Base-by-base conservation (phyloP, 2,888 invertebrate species). In the Idaea biselata region DNA sequence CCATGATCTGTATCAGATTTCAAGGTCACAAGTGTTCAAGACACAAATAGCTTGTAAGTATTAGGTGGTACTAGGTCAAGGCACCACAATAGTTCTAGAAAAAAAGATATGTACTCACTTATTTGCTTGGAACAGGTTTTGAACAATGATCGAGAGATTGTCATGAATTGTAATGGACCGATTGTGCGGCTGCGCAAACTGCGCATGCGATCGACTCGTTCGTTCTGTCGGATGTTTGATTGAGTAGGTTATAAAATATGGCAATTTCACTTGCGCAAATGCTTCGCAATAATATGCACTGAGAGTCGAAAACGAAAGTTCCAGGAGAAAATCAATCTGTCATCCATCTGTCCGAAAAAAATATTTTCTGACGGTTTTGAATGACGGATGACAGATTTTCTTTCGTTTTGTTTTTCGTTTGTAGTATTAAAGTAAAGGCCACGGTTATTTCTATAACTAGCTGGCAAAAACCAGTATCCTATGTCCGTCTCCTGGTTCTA, bases 31-130 rank as follows among this genome's bases (percentile, higher is more conserved):
- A 44, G 11, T 44, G 44, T 44, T 44, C 44, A 44, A 44, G 44
- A 44, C 44, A 44, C 44, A 44, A 44, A 44, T 44, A 44, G 54
- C 16, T 61, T 61, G 58, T 61, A 60, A n/a, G 58, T 57, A 62
- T 60, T 62, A 60, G 68, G 63, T 65, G 67, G 67, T 63, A 64
- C 58, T 69, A 58, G 68, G 86, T 82, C 86, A 88, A 86, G 88
- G 87, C 59, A 67, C 73, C 71, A 74, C 69, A 76, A 63, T 82
- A 80, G 77, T 80, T 84, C 84, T 84, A 74, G 78, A 83, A 84
- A 83, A 79, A 70, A 66, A 69, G 25, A 25, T 25, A 25, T 25
- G 25, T 73, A 44, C 44, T 14, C 14, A 44, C 44, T 72, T 70
- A 74, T 73, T 73, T 67, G 69, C 66, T 69, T 74, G 68, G 73